A percentile compares a stretch with the other conserved stretches of the same genome.
Conservation (phyloP, 92 coral and sea anemone species). For the Ricordea florida region DNA sequence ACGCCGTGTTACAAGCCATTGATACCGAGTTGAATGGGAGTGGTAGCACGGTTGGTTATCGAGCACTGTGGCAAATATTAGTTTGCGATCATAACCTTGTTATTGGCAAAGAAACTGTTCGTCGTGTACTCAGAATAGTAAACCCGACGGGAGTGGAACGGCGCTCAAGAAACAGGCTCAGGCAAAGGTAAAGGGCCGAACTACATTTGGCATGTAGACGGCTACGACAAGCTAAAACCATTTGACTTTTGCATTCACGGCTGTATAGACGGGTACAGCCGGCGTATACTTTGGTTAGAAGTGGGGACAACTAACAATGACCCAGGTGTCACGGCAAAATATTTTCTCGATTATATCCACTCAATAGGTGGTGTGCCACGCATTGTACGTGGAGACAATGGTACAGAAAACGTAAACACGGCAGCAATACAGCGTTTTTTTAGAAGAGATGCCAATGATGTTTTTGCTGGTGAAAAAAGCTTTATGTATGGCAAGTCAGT, state of each 20-base stretch:
- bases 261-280: constrained; percentile 29
- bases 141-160: no score
- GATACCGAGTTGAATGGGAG: no score
- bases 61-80: no score
- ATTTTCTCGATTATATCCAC: constrained; percentile 15
- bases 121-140: no score
- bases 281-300: constrained; percentile 37
- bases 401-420: constrained; percentile 27
- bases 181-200: constrained; percentile 60
- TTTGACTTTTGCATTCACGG: constrained; percentile 26
- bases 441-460: constrained; percentile 30
- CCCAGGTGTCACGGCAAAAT: constrained; percentile 13
- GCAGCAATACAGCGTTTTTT: constrained; percentile 37
- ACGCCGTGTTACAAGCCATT: no score
- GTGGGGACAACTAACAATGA: constrained; percentile 32
- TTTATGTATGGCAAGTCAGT: constrained; percentile 43
- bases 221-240: constrained; percentile 50
- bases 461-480: constrained; percentile 27
- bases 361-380: constrained; percentile 25
- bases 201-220: constrained; percentile 60
- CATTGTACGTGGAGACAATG: constrained; percentile 30
- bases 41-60: no score
- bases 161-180: no score
- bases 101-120: no score
- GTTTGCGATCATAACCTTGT: no score